A percentile compares a stretch with the other conserved stretches of the same genome.
Evolutionary conservation across 2,888 invertebrate genomes (phyloP).

Genomic region (Onthophagus sagittarius): DNA sequence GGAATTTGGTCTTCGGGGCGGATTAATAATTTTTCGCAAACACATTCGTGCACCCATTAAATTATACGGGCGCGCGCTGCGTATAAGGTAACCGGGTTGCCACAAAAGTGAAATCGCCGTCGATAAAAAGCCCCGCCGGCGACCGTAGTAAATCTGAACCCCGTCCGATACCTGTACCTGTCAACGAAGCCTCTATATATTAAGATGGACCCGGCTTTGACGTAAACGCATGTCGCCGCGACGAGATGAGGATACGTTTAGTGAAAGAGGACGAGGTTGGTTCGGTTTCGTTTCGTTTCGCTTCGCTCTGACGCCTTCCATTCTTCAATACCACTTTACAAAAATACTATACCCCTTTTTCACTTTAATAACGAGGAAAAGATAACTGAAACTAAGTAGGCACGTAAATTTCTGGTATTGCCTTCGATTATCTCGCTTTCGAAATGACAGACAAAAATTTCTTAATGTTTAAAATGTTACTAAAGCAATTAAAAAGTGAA

Average conservation of each 20-base stretch:
- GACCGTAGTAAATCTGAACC: constrained; percentile 41
- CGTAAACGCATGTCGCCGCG: constrained; percentile 40
- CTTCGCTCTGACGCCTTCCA: neutral
- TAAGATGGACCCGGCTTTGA: constrained; percentile 39
- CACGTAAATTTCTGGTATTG: too few species aligned
- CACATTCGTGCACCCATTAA: neutral
- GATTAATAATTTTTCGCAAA: neutral
- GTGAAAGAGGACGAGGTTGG: neutral
- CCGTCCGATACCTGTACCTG: constrained; percentile 43
- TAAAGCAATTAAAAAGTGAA: too few species aligned
- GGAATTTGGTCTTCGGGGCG: neutral
- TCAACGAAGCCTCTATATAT: constrained; percentile 40
- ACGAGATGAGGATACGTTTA: constrained; percentile 16
- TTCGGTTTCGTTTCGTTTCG: neutral
- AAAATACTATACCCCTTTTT: too few species aligned
- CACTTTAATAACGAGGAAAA: too few species aligned
- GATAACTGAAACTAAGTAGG: too few species aligned
- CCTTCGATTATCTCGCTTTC: too few species aligned
- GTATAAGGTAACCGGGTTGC: constrained; percentile 1
- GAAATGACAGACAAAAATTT: too few species aligned
- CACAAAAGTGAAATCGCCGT: constrained; percentile 20
- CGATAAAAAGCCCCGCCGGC: constrained; percentile 37
- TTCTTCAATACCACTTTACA: too few species aligned
- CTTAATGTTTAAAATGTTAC: too few species aligned
- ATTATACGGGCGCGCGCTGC: neutral